These are phyloP conservation scores for Pituophis catenifer DNA, from an alignment of 2,113 vertebrate species.

Conservation along the genomic window DNA sequence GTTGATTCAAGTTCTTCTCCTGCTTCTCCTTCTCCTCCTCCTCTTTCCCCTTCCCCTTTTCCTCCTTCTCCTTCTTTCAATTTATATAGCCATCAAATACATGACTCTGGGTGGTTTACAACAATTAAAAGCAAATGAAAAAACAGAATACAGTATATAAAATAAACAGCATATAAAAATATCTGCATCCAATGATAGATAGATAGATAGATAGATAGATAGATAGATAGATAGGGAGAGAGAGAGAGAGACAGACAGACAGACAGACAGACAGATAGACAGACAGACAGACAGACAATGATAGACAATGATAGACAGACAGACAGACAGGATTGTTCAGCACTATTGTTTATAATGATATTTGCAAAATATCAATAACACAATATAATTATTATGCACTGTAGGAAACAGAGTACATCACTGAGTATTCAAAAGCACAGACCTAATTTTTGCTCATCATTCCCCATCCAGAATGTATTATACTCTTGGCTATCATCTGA, in stretches of 20 bases:
- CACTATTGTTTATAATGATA: not conserved
- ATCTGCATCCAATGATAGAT: not conserved
- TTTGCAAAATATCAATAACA: not conserved
- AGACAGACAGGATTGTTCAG: not conserved
- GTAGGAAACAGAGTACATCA: not conserved
- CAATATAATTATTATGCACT: not conserved
- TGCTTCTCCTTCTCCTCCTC: not conserved
- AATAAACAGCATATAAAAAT: not conserved
- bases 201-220: no score
- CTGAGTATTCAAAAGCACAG: not conserved
- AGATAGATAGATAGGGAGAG: no score
- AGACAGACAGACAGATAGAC: no score
- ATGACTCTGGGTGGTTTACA: not conserved
- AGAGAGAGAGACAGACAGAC: accelerated
- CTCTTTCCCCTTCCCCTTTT: not conserved
- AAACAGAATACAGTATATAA: not conserved
- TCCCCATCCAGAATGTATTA: not conserved
- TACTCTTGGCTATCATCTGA: not conserved
- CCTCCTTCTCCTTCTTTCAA: not conserved
- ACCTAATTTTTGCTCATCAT: not conserved
- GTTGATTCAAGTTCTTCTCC: not conserved
- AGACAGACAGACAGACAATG: no score
- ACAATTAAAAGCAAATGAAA: not conserved
- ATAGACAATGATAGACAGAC: no score
- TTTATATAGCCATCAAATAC: not conserved